A percentile compares a stretch with the other conserved stretches of the same genome.
phyloP scores from a whole-genome alignment of 2,113 vertebrate genomes.

The Elachura formosa region DNA sequence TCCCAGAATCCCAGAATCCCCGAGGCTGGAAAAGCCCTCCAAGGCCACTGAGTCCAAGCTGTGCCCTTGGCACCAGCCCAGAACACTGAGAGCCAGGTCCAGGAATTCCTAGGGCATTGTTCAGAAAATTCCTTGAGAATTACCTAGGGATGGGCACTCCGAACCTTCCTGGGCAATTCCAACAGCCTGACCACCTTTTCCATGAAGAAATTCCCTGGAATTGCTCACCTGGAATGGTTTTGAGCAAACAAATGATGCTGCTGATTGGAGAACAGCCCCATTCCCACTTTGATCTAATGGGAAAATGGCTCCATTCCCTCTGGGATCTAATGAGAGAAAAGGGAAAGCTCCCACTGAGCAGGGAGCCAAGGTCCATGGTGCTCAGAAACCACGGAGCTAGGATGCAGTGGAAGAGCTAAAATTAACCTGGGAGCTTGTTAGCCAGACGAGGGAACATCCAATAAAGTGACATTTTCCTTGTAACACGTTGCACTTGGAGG shows the following conservation, averaged over 20 bases:
- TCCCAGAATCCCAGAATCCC: background rate
- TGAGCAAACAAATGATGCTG: background rate
- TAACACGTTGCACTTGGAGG: background rate
- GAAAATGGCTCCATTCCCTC: background rate
- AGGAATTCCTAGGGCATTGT: background rate
- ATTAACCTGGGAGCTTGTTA: background rate
- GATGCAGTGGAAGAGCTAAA: background rate
- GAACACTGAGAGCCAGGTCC: background rate
- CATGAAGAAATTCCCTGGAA: background rate
- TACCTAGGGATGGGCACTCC: background rate
- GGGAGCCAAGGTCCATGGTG: background rate
- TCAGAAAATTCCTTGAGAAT: background rate
- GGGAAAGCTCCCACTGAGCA: rapidly evolving
- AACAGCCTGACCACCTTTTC: background rate
- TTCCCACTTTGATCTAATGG: no score
- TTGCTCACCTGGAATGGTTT: background rate
- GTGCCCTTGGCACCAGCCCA: background rate
- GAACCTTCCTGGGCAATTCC: background rate
- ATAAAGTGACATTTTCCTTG: background rate
- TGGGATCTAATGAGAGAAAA: no score
- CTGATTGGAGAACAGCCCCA: background rate
- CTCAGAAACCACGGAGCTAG: background rate
- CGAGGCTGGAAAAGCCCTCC: background rate
- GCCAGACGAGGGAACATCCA: background rate
- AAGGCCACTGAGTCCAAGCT: background rate